A percentile compares a stretch with the other conserved stretches of the same genome.
These are phyloP conservation scores for Drosophila anomalata DNA, from an alignment of 2,888 invertebrate genomes.

Conservation along the genomic window DNA sequence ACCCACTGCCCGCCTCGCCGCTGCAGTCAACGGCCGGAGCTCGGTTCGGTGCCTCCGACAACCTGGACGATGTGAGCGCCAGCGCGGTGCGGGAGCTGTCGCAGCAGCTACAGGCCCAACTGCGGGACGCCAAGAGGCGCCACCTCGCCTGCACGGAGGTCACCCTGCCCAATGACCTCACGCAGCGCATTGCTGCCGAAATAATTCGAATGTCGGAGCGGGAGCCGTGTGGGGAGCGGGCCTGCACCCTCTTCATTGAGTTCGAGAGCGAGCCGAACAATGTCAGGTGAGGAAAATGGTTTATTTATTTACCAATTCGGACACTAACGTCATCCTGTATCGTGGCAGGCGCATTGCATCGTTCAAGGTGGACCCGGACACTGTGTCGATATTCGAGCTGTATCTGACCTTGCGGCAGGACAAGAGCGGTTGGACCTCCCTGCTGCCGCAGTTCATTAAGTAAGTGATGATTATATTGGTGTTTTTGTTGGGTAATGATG, in stretches of 20 bases:
- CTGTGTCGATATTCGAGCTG: conserved; percentile 95
- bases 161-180: conserved; percentile 92
- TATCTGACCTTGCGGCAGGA: conserved; percentile 94
- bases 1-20: conserved; percentile 62
- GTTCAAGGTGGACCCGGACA: conserved; percentile 93
- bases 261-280: conserved; percentile 89
- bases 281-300: conserved; percentile 83
- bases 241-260: conserved; percentile 93
- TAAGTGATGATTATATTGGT: conserved; percentile 85
- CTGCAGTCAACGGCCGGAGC: conserved; percentile 65
- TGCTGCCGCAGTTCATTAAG: conserved; percentile 95
- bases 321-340: not conserved
- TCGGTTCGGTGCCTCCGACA: conserved; percentile 63
- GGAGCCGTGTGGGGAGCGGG: conserved; percentile 95
- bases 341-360: conserved; percentile 88
- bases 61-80: conserved; percentile 77
- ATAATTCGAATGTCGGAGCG: conserved; percentile 93
- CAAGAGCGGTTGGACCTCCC: conserved; percentile 93
- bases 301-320: not conserved
- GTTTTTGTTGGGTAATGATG: not conserved
- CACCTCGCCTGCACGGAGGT: conserved; percentile 94
- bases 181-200: conserved; percentile 91
- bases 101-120: conserved; percentile 90
- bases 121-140: conserved; percentile 91
- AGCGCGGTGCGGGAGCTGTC: conserved; percentile 86